Percentiles rank a stretch among this genome's conserved stretches.
Conservation (phyloP, 2,888 invertebrate genomes). For the Volucella inanis region DNA sequence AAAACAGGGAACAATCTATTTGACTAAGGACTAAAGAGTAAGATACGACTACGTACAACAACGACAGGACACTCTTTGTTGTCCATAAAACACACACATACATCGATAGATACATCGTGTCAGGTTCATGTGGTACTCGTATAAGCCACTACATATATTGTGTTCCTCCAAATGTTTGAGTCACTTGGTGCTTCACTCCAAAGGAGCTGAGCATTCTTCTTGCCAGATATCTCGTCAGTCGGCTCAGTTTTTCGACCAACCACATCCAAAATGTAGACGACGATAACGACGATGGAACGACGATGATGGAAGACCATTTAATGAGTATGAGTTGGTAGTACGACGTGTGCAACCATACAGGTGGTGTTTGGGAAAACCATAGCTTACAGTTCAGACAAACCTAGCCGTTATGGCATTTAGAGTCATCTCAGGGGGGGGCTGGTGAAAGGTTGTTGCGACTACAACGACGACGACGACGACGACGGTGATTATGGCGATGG, state of each 20-base stretch:
- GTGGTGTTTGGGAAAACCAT: slow-evolving; percentile 60
- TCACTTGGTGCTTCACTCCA: slow-evolving; percentile 45
- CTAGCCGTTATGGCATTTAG: slow-evolving; percentile 7
- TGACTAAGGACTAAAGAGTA: slow-evolving; percentile 61
- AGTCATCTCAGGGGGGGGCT: slow-evolving; percentile 36
- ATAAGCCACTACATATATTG: neutral
- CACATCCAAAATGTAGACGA: neutral
- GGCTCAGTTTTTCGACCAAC: neutral
- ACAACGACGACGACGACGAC: neutral
- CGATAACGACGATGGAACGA: too few relatives aligned
- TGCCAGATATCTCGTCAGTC: too few relatives aligned
- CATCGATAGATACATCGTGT: neutral
- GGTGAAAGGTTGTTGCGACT: neutral
- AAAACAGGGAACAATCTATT: slow-evolving; percentile 63
- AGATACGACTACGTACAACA: slow-evolving; percentile 41
- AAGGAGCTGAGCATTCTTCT: slow-evolving; percentile 54
- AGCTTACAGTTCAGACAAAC: slow-evolving; percentile 11
- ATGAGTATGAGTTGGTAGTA: too few relatives aligned
- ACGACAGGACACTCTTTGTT: slow-evolving; percentile 39
- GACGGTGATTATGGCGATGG: neutral
- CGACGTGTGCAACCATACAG: slow-evolving; percentile 42
- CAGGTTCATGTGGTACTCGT: neutral
- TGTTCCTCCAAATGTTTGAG: slow-evolving; percentile 21
- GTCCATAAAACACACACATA: slow-evolving; percentile 34
- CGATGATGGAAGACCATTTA: too few relatives aligned